Base-by-base conservation (phyloP, 2,113 vertebrate genomes). In the Strix uralensis region DNA sequence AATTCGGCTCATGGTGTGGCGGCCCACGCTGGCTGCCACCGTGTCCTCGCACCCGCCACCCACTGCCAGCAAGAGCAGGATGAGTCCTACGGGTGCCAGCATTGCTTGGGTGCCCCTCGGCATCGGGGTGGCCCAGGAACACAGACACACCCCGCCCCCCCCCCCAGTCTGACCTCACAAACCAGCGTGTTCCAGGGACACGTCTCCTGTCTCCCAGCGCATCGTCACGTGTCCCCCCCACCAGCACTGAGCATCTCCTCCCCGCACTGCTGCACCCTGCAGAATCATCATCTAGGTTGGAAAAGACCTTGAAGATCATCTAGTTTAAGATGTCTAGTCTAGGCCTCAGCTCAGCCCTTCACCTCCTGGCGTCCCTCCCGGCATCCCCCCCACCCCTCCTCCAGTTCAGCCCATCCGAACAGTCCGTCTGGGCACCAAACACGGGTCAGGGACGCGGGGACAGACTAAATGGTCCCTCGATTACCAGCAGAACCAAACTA, bases 1-100 rank as follows among this genome's bases (percentile, higher is more conserved):
- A 15, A 98, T 94, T 54, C 98, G 98, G 54, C 69, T 55, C 44
- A 98, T 92, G 44, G 88, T 86, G 94, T 98, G 98, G 3, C 22
- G 55, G 6, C 98, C 98, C 71, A 98, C 91, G 6, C 65, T 81
- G 63, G 98, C 98, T 0, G 79, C 96, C 75, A 69, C 96, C 1
- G 61, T 23, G n/a, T 95, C 95, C 6, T 93, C 59, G 1, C 80
- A 7, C 0, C 1, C 8, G 55, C 58, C 44, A 0, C 55, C 5
- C 2, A 0, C 1, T 0, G 7, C 57, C 81, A 97, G 55, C 82
- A 81, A 3, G 16, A 96, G 82, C 66, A 95, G 86, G 30, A 14
- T 0, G 15, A 96, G 47, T 1, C 25, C 42, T 13, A 15, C 1
- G 0, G 3, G 13, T 1, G 15, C 23, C 80, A 78, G 20, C 92